Percentiles rank a stretch among this genome's conserved stretches.
Evolutionary conservation across 2,797 vertebrate genomes (phyloP).

Genomic region (Characodon lateralis): DNA sequence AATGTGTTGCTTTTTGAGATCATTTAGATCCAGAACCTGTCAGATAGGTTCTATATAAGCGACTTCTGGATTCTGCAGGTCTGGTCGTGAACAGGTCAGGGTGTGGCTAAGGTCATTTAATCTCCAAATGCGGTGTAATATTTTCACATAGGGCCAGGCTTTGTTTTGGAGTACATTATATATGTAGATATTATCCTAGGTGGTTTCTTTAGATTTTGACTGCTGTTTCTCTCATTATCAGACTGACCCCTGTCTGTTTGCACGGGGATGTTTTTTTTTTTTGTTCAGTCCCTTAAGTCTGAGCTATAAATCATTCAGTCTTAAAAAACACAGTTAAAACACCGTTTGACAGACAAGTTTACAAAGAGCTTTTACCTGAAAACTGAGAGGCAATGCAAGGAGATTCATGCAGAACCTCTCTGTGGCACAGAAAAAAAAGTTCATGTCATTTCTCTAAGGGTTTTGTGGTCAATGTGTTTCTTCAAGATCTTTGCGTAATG

Average conservation of each 20-base stretch:
- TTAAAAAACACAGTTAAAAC: not conserved
- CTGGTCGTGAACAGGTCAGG: not conserved
- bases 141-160: no score
- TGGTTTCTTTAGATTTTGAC: not conserved
- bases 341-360: not conserved
- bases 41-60: not conserved
- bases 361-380: not conserved
- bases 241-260: not conserved
- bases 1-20: not conserved
- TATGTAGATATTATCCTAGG: no score
- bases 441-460: not conserved
- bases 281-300: not conserved
- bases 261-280: no score
- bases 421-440: not conserved
- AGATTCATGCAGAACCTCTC: no score
- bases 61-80: not conserved
- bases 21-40: not conserved
- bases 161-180: no score
- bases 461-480: not conserved
- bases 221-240: not conserved
- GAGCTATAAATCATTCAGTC: not conserved
- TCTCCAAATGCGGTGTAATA: no score
- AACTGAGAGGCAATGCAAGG: not conserved
- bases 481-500: not conserved
- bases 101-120: not conserved